Conservation (phyloP, 64 coral and sea anemone genomes). For the Stichodactyla helianthus region DNA sequence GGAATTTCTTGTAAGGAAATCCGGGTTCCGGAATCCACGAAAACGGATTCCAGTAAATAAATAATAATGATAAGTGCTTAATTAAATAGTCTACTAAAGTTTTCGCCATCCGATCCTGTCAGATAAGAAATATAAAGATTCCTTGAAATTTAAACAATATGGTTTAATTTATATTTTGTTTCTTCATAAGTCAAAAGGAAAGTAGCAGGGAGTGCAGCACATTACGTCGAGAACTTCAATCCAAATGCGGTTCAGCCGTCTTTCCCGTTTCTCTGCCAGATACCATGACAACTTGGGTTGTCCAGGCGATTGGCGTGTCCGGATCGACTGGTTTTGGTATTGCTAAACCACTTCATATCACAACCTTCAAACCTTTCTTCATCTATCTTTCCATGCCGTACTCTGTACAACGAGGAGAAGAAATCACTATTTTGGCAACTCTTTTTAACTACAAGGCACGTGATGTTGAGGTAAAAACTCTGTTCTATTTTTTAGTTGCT, state of each 20-base stretch:
- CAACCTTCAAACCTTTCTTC: slow-evolving; percentile 49
- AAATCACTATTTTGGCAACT: slow-evolving; percentile 71
- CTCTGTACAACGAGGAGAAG: slow-evolving; percentile 90
- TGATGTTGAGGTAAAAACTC: slow-evolving; percentile 2
- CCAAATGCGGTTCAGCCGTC: not conserved
- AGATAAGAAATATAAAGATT: too few relatives aligned
- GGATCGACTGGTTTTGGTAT: slow-evolving; percentile 90
- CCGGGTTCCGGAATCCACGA: too few relatives aligned
- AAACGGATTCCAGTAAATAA: too few relatives aligned
- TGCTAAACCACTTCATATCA: slow-evolving; percentile 51
- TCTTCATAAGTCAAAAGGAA: not conserved
- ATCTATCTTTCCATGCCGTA: slow-evolving; percentile 77
- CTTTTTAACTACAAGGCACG: slow-evolving; percentile 54
- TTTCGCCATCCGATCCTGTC: too few relatives aligned
- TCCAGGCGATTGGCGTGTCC: slow-evolving; percentile 84
- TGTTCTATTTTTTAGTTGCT: too few relatives aligned
- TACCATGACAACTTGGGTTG: slow-evolving; percentile 87
- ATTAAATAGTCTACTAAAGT: too few relatives aligned
- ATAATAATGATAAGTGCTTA: too few relatives aligned
- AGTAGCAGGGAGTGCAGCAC: not conserved
- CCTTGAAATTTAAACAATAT: not conserved
- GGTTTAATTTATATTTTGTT: not conserved
- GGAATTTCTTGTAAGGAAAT: too few relatives aligned
- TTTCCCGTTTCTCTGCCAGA: slow-evolving; percentile 57
- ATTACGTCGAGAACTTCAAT: not conserved